Evolutionary conservation across 2,888 invertebrate genomes (phyloP), one percentile per base, ranked within the genome.

Genomic region (Leptothorax acervorum): DNA sequence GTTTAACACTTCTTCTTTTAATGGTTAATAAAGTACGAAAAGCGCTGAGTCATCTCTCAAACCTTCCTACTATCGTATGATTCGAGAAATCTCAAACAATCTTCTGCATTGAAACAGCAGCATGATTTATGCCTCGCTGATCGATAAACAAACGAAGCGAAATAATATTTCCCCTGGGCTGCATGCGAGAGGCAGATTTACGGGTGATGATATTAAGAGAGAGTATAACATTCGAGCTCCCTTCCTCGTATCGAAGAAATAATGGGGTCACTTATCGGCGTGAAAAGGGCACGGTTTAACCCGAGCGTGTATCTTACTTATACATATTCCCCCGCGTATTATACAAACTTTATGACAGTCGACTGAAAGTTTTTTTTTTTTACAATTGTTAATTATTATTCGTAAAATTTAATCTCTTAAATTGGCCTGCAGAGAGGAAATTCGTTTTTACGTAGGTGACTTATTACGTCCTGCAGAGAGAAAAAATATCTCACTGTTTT

Each of bases 181-280:
- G 66, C 28, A 45, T 35, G 51, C 68, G 68, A 45, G 39, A 71
- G 35, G 1, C 28, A 62, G 60, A 74, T 74, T 74, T 74, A 74
- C 28, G 31, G 45, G 28, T 62, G 31, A 60, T 45, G 42, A 42
- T 74, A 31, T 74, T 62, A 35, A n/a, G 0, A 73, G 23, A 28
- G 18, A 42, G 28, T 28, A 45, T 62, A 45, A 60, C 51, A 35
- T 45, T 74, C 9, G 45, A 31, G 31, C 5, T 39, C 12, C 18
- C 18, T 11, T 11, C 11, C 35, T 71, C 15, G 15, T 71, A 71
- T 39, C 53, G 55, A 39, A 53, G 9, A 35, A 28, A 39, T 55
- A 73, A 57, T 66, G 11, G 23, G 39, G 23, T 73, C 23, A 18
- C 15, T 57, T 5, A 2, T 42, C 42, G 39, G 12, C 12, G 23